These are phyloP conservation scores for Hemibagrus guttatus DNA, from an alignment of 2,797 vertebrate genomes.

Conservation along the genomic window DNA sequence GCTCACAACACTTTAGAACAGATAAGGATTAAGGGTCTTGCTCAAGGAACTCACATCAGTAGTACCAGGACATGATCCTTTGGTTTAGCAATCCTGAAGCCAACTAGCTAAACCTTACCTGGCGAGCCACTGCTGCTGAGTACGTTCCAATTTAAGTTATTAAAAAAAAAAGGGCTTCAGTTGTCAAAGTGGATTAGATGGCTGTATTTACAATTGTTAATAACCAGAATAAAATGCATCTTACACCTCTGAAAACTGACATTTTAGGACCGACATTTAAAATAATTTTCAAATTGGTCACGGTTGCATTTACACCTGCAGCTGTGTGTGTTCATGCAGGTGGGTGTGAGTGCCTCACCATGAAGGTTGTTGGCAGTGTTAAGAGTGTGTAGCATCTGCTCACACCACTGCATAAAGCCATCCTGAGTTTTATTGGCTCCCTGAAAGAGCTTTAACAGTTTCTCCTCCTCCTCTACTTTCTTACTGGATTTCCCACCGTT, in stretches of 20 bases:
- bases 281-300: neutral
- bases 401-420: slow-evolving; percentile 98
- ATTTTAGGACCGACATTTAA: neutral
- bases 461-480: slow-evolving; percentile 97
- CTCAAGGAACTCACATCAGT: neutral
- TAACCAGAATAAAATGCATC: neutral
- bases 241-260: neutral
- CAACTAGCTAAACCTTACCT: neutral
- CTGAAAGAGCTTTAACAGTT: slow-evolving; percentile 96
- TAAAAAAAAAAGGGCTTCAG: neutral
- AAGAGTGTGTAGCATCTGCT: slow-evolving; percentile 95
- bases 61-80: neutral
- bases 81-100: neutral
- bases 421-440: slow-evolving; percentile 93
- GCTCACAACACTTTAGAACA: neutral
- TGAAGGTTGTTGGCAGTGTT: slow-evolving; percentile 99
- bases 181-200: neutral
- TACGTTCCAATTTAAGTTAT: neutral
- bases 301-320: neutral
- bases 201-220: neutral
- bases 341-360: slow-evolving; percentile 78
- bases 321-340: neutral
- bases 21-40: neutral
- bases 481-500: slow-evolving; percentile 89
- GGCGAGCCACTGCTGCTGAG: neutral